A percentile compares a stretch with the other conserved stretches of the same genome.
These are phyloP conservation scores for Epinephelus coioides DNA, from an alignment of 2,797 vertebrate species.

Conservation along the genomic window DNA sequence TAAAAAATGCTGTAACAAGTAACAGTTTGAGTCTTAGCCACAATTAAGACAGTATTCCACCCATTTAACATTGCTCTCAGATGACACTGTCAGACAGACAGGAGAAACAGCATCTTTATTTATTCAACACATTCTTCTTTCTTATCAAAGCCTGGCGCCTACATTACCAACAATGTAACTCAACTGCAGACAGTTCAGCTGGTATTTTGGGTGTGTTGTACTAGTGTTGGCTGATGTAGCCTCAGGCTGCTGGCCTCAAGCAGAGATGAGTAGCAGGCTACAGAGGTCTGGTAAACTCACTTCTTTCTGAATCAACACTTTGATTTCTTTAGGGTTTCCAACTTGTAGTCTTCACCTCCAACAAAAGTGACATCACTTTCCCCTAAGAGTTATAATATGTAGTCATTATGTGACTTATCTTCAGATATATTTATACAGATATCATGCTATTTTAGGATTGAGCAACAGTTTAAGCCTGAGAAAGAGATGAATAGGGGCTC, in stretches of 20 bases:
- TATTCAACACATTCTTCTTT: not conserved
- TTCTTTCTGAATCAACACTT: not conserved
- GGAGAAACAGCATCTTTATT: no score
- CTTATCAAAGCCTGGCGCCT: not conserved
- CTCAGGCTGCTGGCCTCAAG: not conserved
- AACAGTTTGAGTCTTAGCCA: no score
- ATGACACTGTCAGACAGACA: no score
- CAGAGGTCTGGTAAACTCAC: not conserved
- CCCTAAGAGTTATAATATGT: not conserved
- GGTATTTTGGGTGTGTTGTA: not conserved
- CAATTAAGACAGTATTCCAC: no score
- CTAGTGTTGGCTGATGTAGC: not conserved
- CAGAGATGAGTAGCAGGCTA: not conserved
- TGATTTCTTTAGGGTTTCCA: not conserved
- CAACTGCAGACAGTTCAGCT: no score
- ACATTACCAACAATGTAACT: not conserved
- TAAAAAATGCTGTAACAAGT: no score
- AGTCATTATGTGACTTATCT: no score
- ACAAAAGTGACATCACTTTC: not conserved
- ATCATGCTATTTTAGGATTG: no score
- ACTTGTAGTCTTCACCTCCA: not conserved
- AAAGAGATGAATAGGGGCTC: no score
- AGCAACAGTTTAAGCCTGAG: no score
- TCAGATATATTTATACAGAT: no score
- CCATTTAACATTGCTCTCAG: no score